These are phyloP conservation scores for Bubo scandiacus DNA, from an alignment of 2,113 vertebrate species.

Conservation along the genomic window DNA sequence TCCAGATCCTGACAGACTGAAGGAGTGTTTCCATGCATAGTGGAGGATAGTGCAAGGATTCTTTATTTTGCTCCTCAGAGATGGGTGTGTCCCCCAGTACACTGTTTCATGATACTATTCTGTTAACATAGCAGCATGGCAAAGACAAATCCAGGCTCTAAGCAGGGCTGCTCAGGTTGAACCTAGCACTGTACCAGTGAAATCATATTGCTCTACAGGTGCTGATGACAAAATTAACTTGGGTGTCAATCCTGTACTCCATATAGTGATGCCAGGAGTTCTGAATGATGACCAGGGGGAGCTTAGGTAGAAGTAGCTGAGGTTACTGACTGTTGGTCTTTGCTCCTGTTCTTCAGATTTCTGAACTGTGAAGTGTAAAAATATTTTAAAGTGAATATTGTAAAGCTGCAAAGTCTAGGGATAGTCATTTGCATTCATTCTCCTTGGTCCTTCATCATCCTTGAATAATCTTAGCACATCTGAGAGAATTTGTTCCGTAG, in stretches of 20 bases:
- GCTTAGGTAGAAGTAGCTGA: neutral
- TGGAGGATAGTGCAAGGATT: neutral
- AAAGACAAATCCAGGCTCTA: neutral
- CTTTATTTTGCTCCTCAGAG: neutral
- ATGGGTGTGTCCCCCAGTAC: accelerated
- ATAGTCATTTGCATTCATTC: neutral
- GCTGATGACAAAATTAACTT: too few species aligned
- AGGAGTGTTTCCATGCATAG: neutral
- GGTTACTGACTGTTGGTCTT: neutral
- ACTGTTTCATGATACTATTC: neutral
- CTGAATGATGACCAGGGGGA: neutral
- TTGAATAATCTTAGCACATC: neutral
- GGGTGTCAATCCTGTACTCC: neutral
- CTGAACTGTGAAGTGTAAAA: neutral
- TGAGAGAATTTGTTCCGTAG: neutral
- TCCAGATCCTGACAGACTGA: neutral
- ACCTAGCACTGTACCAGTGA: too few species aligned
- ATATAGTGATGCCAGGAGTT: accelerated
- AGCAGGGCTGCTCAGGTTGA: neutral
- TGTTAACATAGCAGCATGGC: neutral
- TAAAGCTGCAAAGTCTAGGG: neutral
- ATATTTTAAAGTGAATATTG: neutral
- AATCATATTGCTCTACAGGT: neutral
- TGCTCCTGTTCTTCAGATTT: neutral
- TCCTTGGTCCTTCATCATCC: neutral